Base-by-base conservation (phyloP, 1,140 invertebrate species). In the Megalonaias nervosa region DNA sequence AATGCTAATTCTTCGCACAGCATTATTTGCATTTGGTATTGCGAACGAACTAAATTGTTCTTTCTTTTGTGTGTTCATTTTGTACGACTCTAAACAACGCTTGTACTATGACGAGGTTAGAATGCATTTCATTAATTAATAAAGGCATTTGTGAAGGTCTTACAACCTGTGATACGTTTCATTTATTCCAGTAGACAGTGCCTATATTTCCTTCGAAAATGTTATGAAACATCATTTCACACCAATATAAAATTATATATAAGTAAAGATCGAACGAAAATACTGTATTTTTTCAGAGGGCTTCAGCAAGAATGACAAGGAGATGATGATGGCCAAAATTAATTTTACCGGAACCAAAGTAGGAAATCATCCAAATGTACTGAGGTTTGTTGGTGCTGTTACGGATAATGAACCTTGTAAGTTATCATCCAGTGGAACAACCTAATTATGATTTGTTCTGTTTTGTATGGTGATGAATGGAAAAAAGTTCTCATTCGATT, bases 251-350 rank as follows among this genome's bases (percentile, higher is more conserved):
- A 31, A 1, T 2, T 23, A 17, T 17, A 19, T 38, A 14, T 15
- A n/a, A 23, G 31, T 31, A 23, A 13, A 15, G 26, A 15, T 38
- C 4, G 15, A 38, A 48, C 19, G 31, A 19, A 67, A 15, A 15
- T 71, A 26, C 26, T 31, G 26, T 31, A 31, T 31, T 74, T 64
- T 80, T 79, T 17, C 62, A 85, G 82, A 71, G 12, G 61, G 71
- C 6, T 81, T 74, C 66, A 78, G 57, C 14, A 67, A 79, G 26
- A 78, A 85, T 23, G 81, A 85, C 57, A 70, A 74, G 21, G 19
- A 82, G 26, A 31, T 86, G 38, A 88, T 88, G 85, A 84, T 71
- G 64, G 86, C 86, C 19, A 88, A 88, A 64, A 84, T 88, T 19
- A 87, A 88, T 72, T 88, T 87, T 56, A 71, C 74, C 38, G 83